These are phyloP conservation scores for Elephas maximus DNA, from an alignment of 2,113 vertebrate species.

Conservation along the genomic window DNA sequence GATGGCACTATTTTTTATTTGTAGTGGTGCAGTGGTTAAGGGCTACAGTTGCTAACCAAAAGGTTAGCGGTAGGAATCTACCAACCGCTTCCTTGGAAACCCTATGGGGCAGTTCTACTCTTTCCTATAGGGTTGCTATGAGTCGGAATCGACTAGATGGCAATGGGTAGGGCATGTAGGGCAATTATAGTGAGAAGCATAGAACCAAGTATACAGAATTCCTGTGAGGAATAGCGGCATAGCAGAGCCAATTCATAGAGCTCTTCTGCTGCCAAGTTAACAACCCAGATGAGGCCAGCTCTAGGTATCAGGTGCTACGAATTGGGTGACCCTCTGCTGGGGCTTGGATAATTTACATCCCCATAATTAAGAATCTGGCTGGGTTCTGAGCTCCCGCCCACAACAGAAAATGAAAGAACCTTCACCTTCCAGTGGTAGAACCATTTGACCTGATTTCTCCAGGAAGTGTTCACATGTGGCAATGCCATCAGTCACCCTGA, in stretches of 20 bases:
- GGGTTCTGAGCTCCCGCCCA: neutral
- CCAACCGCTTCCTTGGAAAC: too few species aligned
- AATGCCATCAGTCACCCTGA: conserved; percentile 64
- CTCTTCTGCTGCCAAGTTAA: neutral
- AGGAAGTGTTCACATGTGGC: neutral
- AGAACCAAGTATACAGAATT: neutral
- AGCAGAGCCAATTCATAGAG: neutral
- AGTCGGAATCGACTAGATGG: too few species aligned
- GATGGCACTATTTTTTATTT: too few species aligned
- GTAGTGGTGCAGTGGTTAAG: too few species aligned
- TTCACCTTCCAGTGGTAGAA: neutral
- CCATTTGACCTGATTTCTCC: conserved; percentile 50
- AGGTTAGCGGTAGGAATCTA: too few species aligned
- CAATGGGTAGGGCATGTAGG: too few species aligned
- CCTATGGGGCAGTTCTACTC: too few species aligned
- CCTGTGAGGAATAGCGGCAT: neutral
- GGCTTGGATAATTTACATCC: neutral
- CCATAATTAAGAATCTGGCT: neutral
- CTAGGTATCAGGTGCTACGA: neutral
- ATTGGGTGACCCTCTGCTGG: neutral
- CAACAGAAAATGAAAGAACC: neutral
- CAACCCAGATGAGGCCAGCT: neutral
- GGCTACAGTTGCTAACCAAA: too few species aligned
- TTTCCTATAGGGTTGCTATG: too few species aligned
- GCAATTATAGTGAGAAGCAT: neutral